Percentiles rank a stretch among this genome's conserved stretches.
These are phyloP conservation scores for Coremacera marginata DNA, from an alignment of 2,888 invertebrate genomes.

Conservation along the genomic window DNA sequence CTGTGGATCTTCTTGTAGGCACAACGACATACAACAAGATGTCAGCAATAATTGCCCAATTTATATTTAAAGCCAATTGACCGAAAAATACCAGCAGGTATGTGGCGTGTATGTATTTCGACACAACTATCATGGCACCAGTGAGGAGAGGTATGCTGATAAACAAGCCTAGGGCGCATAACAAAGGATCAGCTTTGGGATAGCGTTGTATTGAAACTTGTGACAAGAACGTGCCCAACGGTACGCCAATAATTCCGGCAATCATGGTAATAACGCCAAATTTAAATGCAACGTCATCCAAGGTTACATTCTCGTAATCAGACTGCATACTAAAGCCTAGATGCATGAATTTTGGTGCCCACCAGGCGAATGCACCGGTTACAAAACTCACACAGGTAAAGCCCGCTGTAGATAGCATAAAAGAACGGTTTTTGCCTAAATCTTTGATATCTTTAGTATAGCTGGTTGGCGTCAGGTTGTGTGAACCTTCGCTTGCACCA, in stretches of 20 bases:
- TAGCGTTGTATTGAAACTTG: conserved; percentile 70
- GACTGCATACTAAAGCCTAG: conserved; percentile 80
- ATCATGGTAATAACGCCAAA: conserved; percentile 89
- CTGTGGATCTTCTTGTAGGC: conserved; percentile 94
- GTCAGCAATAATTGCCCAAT: conserved; percentile 95
- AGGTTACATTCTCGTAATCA: conserved; percentile 69
- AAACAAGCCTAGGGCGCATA: conserved; percentile 86
- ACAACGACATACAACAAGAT: conserved; percentile 96
- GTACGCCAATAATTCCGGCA: conserved; percentile 86
- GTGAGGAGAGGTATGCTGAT: conserved; percentile 82
- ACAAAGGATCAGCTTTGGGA: conserved; percentile 81
- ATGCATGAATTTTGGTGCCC: conserved; percentile 92
- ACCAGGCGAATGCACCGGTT: conserved; percentile 96
- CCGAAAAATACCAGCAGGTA: conserved; percentile 82
- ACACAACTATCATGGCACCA: conserved; percentile 76
- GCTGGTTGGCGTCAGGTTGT: conserved; percentile 78
- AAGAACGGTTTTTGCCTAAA: conserved; percentile 76
- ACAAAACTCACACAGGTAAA: conserved; percentile 99
- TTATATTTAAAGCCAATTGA: conserved; percentile 85
- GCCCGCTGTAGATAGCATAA: conserved; percentile 91
- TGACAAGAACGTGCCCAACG: conserved; percentile 80
- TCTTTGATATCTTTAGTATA: conserved; percentile 81
- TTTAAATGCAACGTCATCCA: conserved; percentile 77
- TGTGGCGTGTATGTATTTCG: conserved; percentile 73
- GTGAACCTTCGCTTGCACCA: conserved; percentile 88